Evolutionary conservation across 2,797 vertebrate genomes (phyloP).

Genomic region (Falco novaeseelandiae): DNA sequence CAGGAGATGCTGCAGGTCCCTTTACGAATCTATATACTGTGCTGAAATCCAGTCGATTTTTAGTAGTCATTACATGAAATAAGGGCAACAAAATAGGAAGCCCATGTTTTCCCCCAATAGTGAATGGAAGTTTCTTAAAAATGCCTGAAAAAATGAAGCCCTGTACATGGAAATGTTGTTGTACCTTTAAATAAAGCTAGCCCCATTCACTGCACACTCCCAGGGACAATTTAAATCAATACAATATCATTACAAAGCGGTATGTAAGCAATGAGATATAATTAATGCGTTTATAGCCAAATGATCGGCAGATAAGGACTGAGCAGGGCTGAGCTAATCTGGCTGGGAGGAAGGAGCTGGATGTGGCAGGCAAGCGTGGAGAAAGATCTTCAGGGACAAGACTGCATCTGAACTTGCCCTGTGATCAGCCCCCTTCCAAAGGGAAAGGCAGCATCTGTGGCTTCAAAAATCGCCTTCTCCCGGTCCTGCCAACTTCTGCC

Average conservation of each 20-base stretch:
- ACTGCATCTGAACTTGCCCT: slow-evolving; percentile 31
- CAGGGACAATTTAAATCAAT: slow-evolving; percentile 66
- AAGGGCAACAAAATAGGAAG: not conserved
- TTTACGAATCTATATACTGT: not conserved
- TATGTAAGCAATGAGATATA: slow-evolving; percentile 49
- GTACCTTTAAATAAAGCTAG: slow-evolving; percentile 55
- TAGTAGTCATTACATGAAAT: not conserved
- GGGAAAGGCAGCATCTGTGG: slow-evolving; percentile 24
- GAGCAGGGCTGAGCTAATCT: slow-evolving; percentile 35
- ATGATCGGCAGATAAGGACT: slow-evolving; percentile 68
- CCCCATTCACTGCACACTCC: slow-evolving; percentile 57
- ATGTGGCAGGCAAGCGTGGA: slow-evolving; percentile 13
- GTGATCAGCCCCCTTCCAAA: slow-evolving; percentile 2
- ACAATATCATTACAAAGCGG: slow-evolving; percentile 52
- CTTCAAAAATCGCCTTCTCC: slow-evolving; percentile 3
- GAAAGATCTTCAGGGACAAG: slow-evolving; percentile 39
- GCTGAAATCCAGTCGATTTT: not conserved
- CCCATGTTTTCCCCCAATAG: not conserved
- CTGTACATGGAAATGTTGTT: not conserved
- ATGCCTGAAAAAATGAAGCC: not conserved
- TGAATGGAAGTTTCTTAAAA: not conserved
- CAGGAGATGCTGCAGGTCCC: slow-evolving; percentile 5
- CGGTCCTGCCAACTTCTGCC: not conserved
- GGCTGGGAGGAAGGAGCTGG: slow-evolving; percentile 31
- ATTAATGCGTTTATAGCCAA: slow-evolving; percentile 65